Evolutionary conservation across 2,888 invertebrate species (phyloP).

Genomic region (Diadromus collaris): DNA sequence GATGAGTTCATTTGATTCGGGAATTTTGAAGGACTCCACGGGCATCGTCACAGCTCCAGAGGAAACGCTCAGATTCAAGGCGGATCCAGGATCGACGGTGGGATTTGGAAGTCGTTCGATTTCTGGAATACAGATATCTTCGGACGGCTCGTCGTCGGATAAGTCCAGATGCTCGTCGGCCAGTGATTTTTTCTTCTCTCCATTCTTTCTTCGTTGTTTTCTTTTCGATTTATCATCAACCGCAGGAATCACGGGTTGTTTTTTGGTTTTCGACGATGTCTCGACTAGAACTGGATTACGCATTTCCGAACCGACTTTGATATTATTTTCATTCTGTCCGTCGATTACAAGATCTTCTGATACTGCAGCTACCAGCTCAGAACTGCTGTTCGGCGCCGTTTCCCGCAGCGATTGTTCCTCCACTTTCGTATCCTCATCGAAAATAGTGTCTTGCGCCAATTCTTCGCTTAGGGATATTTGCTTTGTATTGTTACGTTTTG

Average conservation of each 20-base stretch:
- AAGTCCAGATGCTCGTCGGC: slow-evolving; percentile 58
- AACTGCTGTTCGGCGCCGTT: neutral
- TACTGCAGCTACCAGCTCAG: neutral
- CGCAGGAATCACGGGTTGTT: neutral
- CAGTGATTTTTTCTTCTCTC: slow-evolving; percentile 65
- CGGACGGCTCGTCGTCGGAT: slow-evolving; percentile 44
- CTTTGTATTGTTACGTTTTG: slow-evolving; percentile 46
- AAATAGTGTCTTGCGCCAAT: slow-evolving; percentile 2
- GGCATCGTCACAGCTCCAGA: neutral
- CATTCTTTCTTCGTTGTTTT: slow-evolving; percentile 64
- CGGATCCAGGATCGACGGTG: neutral
- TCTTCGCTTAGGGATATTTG: slow-evolving; percentile 14
- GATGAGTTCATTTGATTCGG: slow-evolving; percentile 66
- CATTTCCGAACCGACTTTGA: neutral
- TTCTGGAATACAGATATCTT: slow-evolving; percentile 18
- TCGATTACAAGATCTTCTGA: neutral
- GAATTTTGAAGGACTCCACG: slow-evolving; percentile 70
- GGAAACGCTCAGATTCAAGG: neutral
- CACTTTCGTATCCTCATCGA: slow-evolving; percentile 6
- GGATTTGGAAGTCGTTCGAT: slow-evolving; percentile 27
- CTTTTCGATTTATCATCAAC: slow-evolving; percentile 37
- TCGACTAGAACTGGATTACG: neutral
- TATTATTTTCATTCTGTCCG: neutral
- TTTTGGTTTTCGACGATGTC: neutral
- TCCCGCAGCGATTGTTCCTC: neutral